These are phyloP conservation scores for Melanostigma gelatinosum DNA, from an alignment of 2,113 vertebrate species.

Conservation along the genomic window DNA sequence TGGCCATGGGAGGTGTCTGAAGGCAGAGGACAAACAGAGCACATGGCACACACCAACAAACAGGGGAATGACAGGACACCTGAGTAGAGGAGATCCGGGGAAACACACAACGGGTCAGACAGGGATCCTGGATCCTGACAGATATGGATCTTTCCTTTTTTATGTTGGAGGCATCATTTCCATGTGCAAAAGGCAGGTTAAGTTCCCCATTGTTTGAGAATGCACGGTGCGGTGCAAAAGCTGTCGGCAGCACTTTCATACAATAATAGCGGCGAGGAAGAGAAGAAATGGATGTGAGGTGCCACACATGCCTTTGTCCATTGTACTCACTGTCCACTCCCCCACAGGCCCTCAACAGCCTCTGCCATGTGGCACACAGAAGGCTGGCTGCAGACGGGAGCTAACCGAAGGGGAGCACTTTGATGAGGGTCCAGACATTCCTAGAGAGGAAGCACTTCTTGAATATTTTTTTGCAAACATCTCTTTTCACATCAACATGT, in stretches of 20 bases:
- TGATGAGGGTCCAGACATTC: constrained; percentile 69
- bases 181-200: constrained; percentile 58
- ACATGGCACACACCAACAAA: too few relatives aligned
- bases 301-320: constrained; percentile 77
- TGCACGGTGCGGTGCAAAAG: constrained; percentile 65
- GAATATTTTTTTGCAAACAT: constrained; percentile 52
- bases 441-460: constrained; percentile 57
- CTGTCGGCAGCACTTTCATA: constrained; percentile 83
- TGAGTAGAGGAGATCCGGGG: too few relatives aligned
- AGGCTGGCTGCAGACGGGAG: constrained; percentile 50
- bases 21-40: too few relatives aligned
- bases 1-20: too few relatives aligned
- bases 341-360: constrained; percentile 56
- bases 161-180: constrained; percentile 55
- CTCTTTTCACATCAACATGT: constrained; percentile 21
- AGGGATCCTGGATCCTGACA: too few relatives aligned
- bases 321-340: constrained; percentile 74
- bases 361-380: constrained; percentile 67
- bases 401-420: constrained; percentile 58
- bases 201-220: constrained; percentile 70
- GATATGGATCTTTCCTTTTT: constrained; percentile 32
- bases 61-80: too few relatives aligned
- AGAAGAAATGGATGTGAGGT: constrained; percentile 74
- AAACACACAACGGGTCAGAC: too few relatives aligned
- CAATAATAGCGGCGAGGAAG: constrained; percentile 79